Evolutionary conservation across 2,797 vertebrate genomes (phyloP).

Genomic region (Sebastes trivittatus): DNA sequence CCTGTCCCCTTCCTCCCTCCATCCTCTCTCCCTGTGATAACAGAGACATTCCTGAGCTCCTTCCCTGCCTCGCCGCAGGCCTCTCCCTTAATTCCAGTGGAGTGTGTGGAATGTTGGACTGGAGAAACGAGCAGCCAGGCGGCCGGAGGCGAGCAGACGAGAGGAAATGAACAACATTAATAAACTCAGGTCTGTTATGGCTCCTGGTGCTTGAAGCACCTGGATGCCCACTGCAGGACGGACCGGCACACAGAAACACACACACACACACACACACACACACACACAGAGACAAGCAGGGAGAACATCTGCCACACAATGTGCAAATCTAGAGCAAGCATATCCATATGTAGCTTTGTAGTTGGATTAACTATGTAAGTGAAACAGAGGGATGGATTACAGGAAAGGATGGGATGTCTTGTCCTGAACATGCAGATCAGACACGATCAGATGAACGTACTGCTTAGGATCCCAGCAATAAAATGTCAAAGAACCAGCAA

Average conservation of each 20-base stretch:
- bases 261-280: neutral
- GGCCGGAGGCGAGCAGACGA: constrained; percentile 50
- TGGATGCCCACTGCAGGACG: constrained; percentile 38
- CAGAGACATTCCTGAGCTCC: constrained; percentile 82
- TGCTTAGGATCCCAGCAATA: constrained; percentile 3
- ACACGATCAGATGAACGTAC: constrained; percentile 42
- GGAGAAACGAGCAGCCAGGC: constrained; percentile 55
- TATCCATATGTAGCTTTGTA: constrained; percentile 45
- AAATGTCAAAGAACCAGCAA: constrained; percentile 8
- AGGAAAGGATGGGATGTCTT: constrained; percentile 47
- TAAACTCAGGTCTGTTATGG: constrained; percentile 63
- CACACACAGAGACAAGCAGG: neutral
- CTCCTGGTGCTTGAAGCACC: constrained; percentile 60
- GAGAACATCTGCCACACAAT: constrained; percentile 55
- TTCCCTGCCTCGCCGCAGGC: constrained; percentile 76
- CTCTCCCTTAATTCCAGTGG: constrained; percentile 80
- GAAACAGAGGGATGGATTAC: constrained; percentile 50
- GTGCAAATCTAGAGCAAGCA: constrained; percentile 52
- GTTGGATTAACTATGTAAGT: constrained; percentile 59
- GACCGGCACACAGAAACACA: constrained; percentile 6
- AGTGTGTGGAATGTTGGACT: constrained; percentile 79
- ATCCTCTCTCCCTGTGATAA: constrained; percentile 74
- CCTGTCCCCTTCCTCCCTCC: constrained; percentile 69
- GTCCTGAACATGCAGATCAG: constrained; percentile 27
- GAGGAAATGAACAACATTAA: constrained; percentile 82